Conservation (phyloP, 2,797 vertebrate genomes). For the Anas flavirostris region DNA sequence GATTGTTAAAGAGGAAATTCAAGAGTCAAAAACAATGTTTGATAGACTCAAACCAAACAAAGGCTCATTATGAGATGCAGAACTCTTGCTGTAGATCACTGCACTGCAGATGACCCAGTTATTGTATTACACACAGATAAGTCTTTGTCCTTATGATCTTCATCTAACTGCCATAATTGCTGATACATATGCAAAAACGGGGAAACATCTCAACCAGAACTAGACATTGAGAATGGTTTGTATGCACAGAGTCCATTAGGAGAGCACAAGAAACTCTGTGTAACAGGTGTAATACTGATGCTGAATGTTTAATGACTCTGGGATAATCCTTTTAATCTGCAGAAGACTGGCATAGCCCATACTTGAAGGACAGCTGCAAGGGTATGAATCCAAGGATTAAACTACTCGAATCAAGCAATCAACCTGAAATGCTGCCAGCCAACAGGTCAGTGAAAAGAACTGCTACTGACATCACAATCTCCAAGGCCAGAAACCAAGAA, state of each 20-base stretch:
- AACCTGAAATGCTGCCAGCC: background rate
- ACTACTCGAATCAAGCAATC: background rate
- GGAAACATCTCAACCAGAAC: background rate
- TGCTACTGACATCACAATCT: background rate
- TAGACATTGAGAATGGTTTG: background rate
- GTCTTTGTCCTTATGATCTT: background rate
- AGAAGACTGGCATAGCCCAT: background rate
- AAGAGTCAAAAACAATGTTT: background rate
- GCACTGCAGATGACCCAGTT: background rate
- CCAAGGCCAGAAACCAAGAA: background rate
- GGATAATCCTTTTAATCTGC: background rate
- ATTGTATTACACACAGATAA: background rate
- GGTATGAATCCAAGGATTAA: background rate
- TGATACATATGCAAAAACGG: background rate
- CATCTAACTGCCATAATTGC: background rate
- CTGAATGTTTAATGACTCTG: background rate
- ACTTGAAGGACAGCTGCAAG: background rate
- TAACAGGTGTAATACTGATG: background rate
- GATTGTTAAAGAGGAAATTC: background rate
- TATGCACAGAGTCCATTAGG: background rate
- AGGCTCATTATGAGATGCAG: background rate
- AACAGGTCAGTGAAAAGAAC: background rate
- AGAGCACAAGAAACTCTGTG: background rate
- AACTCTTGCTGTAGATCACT: background rate
- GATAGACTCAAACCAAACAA: background rate